These are phyloP conservation scores for Bombus picipes DNA, from an alignment of 1,140 invertebrate species.

Conservation along the genomic window DNA sequence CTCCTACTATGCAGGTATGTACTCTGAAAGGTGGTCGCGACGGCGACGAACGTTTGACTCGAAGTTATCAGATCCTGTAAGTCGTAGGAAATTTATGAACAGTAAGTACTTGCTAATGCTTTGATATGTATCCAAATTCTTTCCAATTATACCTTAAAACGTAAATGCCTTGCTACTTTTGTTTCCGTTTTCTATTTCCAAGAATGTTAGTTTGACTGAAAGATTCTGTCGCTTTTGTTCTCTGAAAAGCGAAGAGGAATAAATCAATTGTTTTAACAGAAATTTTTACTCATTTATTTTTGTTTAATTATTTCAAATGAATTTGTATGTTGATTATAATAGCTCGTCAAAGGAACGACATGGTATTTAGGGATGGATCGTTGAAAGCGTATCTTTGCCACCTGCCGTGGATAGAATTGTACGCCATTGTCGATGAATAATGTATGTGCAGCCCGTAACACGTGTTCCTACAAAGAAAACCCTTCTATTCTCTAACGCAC, in stretches of 20 bases:
- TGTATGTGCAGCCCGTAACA: neutral
- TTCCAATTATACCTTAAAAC: neutral
- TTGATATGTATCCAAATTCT: neutral
- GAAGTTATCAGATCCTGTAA: slow-evolving; percentile 30
- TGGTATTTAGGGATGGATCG: neutral
- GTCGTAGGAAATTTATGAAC: slow-evolving; percentile 4
- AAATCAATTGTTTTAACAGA: neutral
- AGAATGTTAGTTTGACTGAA: neutral
- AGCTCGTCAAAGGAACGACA: neutral
- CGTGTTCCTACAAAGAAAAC: slow-evolving; percentile 27
- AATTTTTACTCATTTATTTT: neutral
- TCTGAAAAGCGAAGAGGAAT: neutral
- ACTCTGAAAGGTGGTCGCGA: slow-evolving; percentile 34
- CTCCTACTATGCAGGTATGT: slow-evolving; percentile 68
- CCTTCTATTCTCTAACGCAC: slow-evolving; percentile 10
- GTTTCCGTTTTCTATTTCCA: neutral
- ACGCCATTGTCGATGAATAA: slow-evolving; percentile 20
- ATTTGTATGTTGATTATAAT: neutral
- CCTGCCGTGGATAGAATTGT: neutral
- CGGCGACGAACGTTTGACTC: slow-evolving; percentile 14
- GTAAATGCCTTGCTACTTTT: neutral
- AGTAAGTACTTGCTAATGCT: neutral
- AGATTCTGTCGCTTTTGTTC: neutral
- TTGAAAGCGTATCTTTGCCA: neutral
- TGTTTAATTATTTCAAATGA: neutral